A percentile compares a stretch with the other conserved stretches of the same genome.
Evolutionary conservation across 2,888 invertebrate species (phyloP).

Genomic region (Epinotia nisella): DNA sequence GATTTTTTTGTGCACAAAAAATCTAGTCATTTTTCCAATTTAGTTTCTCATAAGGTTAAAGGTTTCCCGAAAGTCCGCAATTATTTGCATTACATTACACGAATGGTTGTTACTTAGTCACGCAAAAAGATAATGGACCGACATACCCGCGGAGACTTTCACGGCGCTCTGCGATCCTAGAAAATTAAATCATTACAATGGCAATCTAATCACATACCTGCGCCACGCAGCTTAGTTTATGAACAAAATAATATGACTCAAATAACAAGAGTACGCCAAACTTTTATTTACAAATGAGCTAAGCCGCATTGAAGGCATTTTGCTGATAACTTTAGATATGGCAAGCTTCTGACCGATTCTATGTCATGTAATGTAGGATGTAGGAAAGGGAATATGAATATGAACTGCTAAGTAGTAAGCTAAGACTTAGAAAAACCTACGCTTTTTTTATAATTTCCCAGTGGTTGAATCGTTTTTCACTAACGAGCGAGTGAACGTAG

Average conservation of each 20-base stretch:
- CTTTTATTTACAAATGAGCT: neutral
- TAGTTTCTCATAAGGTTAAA: conserved; percentile 40
- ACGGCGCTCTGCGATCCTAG: conserved; percentile 17
- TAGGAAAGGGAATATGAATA: neutral
- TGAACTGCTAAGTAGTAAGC: neutral
- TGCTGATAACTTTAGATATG: neutral
- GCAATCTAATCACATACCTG: conserved; percentile 17
- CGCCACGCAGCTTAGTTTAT: conserved; percentile 3
- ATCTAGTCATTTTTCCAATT: conserved; percentile 32
- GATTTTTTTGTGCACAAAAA: neutral
- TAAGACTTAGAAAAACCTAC: neutral
- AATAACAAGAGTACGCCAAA: neutral
- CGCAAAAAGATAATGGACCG: conserved; percentile 42
- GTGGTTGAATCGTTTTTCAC: neutral
- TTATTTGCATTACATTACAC: conserved; percentile 42
- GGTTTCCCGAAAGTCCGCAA: conserved; percentile 40
- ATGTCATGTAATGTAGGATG: neutral
- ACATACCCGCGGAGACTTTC: conserved; percentile 26
- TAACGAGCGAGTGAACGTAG: neutral
- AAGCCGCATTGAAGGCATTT: neutral
- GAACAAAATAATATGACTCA: neutral
- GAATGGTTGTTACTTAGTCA: conserved; percentile 42
- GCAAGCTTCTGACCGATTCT: neutral
- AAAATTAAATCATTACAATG: conserved; percentile 23
- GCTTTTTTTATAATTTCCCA: neutral